Percentiles rank a stretch among this genome's conserved stretches.
phyloP scores from a whole-genome alignment of 1,140 invertebrate genomes.

The Lucilia cuprina region DNA sequence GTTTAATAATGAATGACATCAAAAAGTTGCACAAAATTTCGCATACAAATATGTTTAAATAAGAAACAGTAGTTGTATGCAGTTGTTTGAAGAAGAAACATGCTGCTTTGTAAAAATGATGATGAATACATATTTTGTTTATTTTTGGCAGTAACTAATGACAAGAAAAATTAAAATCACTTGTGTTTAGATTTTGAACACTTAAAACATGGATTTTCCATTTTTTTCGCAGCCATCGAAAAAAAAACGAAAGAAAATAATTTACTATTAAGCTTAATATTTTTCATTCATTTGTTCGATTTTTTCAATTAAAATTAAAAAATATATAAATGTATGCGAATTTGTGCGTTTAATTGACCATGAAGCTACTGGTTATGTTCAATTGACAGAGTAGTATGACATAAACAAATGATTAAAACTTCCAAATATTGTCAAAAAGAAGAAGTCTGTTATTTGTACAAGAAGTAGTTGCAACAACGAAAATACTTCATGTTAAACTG shows the following conservation, averaged over 20 bases:
- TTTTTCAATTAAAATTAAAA: background rate
- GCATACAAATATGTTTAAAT: background rate
- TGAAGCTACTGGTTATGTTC: background rate
- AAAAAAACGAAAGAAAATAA: too few species aligned
- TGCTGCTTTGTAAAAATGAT: background rate
- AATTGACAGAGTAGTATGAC: background rate
- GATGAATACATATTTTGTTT: conserved; percentile 27
- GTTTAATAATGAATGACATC: too few species aligned
- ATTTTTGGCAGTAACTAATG: conserved; percentile 29
- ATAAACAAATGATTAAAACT: background rate
- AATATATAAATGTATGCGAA: background rate
- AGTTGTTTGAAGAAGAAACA: background rate
- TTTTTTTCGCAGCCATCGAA: too few species aligned
- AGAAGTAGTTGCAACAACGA: background rate
- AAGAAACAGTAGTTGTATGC: background rate
- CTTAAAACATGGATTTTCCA: too few species aligned
- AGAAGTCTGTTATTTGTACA: background rate
- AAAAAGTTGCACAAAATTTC: too few species aligned
- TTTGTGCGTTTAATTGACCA: background rate
- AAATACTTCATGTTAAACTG: background rate
- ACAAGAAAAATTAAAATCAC: background rate
- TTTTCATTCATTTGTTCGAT: background rate
- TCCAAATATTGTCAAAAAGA: background rate
- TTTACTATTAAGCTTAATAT: background rate
- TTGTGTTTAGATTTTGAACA: background rate